Evolutionary conservation across 2,113 vertebrate species (phyloP).

Genomic region (Conger conger): DNA sequence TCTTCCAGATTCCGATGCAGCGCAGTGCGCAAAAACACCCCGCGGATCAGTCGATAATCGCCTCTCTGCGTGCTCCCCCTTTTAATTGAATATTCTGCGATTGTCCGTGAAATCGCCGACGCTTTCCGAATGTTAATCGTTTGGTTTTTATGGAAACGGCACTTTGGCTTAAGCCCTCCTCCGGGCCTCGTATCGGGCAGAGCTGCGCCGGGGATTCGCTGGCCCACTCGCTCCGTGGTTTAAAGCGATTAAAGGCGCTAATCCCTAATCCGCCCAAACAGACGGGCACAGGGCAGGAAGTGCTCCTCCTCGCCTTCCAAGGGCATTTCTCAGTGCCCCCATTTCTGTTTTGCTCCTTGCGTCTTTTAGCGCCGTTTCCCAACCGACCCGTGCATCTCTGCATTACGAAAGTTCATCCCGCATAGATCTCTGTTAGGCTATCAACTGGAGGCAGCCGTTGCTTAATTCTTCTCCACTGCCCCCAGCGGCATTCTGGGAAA

Average conservation of each 20-base stretch:
- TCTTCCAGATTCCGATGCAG: too few species aligned
- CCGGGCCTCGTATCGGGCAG: neutral
- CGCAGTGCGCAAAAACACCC: too few species aligned
- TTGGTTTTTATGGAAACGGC: neutral
- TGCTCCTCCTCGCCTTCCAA: neutral
- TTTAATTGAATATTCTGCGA: too few species aligned
- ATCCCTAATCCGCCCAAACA: constrained; percentile 49
- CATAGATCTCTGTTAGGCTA: too few species aligned
- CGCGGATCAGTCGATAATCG: too few species aligned
- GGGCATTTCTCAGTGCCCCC: neutral
- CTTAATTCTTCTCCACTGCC: neutral
- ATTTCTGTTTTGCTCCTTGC: too few species aligned
- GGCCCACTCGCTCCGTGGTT: constrained; percentile 33
- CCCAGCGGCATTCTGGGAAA: too few species aligned
- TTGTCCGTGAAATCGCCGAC: too few species aligned
- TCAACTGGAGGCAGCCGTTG: neutral
- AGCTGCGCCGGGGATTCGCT: neutral
- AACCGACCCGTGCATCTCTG: neutral
- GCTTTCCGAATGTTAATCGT: neutral
- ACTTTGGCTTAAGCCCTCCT: neutral
- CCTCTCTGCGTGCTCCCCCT: too few species aligned
- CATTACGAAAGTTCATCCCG: too few species aligned
- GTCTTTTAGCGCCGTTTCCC: neutral
- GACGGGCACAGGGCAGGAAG: constrained; percentile 2
- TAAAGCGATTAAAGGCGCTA: constrained; percentile 51